These are phyloP conservation scores for Mythimna lalbum DNA, from an alignment of 2,888 invertebrate species.

Conservation along the genomic window DNA sequence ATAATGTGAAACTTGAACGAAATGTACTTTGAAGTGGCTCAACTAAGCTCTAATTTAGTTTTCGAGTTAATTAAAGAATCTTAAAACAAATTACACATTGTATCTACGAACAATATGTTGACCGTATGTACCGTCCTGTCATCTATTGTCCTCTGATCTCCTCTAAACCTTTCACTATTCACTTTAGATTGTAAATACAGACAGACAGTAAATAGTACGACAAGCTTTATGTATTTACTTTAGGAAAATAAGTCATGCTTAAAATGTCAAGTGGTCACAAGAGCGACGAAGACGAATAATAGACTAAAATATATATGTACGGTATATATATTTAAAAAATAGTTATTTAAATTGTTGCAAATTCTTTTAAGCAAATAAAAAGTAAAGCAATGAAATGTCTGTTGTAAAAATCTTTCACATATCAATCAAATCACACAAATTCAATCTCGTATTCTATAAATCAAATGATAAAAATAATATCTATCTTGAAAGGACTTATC, in stretches of 20 bases:
- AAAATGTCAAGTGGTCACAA: slow-evolving; percentile 6
- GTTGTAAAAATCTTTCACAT: slow-evolving; percentile 8
- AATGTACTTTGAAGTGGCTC: neutral
- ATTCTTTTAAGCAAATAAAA: slow-evolving; percentile 5
- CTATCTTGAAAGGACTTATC: slow-evolving; percentile 45
- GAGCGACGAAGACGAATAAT: neutral
- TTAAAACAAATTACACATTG: neutral
- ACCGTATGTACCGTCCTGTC: too few species aligned
- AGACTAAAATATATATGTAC: neutral
- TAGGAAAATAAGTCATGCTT: slow-evolving; percentile 28
- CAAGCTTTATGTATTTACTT: slow-evolving; percentile 35
- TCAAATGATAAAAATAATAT: slow-evolving; percentile 40
- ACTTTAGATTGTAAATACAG: slow-evolving; percentile 35
- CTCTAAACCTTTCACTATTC: neutral
- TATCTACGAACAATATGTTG: neutral
- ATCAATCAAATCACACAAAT: slow-evolving; percentile 38
- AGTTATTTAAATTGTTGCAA: neutral
- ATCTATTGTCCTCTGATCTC: slow-evolving; percentile 15
- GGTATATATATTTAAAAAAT: neutral
- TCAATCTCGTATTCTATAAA: neutral
- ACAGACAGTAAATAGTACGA: slow-evolving; percentile 39
- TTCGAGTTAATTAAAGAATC: neutral
- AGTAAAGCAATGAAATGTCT: neutral
- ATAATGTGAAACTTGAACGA: neutral
- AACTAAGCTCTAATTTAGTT: too few species aligned